Conservation (phyloP, 2,113 vertebrate species). For the Rhea pennata region DNA sequence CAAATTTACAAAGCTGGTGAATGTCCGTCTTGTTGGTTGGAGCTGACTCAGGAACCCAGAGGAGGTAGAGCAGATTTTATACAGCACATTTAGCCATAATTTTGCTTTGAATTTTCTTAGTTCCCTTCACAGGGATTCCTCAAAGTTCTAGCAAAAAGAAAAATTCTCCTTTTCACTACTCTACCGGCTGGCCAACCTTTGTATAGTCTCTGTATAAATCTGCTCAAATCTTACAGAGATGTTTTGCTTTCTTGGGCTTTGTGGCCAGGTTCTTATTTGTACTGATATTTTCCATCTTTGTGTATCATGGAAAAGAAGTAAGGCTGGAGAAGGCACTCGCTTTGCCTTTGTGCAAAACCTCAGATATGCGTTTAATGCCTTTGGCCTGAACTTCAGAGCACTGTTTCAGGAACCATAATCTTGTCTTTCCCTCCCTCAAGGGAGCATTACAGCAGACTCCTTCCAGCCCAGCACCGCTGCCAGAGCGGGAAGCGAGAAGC, state of each 20-base stretch:
- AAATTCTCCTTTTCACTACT: background rate
- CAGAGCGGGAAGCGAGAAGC: background rate
- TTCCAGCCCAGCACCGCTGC: background rate
- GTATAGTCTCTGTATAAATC: background rate
- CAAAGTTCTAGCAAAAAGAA: background rate
- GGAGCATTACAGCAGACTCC: background rate
- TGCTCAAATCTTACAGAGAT: background rate
- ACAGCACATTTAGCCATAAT: background rate
- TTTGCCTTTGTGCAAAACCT: conserved; percentile 7
- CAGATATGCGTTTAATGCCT: background rate
- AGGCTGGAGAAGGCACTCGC: background rate
- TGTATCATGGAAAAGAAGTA: background rate
- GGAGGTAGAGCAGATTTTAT: accelerated
- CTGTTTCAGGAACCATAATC: background rate
- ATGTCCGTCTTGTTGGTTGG: background rate
- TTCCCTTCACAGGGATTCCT: background rate
- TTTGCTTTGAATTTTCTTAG: background rate
- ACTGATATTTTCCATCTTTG: conserved; percentile 4
- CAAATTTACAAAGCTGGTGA: background rate
- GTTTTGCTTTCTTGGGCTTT: background rate
- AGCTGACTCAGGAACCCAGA: background rate
- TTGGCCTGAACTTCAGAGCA: background rate
- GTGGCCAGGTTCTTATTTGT: background rate
- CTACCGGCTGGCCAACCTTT: background rate
- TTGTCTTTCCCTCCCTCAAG: background rate